Base-by-base conservation (phyloP, 2,797 vertebrate species). In the Cheirogaleus major region DNA sequence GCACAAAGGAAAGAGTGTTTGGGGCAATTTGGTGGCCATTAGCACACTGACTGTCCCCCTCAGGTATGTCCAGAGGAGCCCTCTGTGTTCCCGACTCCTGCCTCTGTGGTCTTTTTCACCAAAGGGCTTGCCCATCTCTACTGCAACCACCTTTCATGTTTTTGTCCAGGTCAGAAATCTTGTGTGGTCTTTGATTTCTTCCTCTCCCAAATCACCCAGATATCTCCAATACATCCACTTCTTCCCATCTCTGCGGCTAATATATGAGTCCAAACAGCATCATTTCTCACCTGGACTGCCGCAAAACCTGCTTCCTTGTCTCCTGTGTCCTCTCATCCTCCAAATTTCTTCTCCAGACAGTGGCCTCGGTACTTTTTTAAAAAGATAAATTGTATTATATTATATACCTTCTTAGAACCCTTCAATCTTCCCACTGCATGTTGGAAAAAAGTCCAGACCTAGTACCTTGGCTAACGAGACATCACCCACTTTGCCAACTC, bases 11-110 rank as follows among this genome's bases (percentile, higher is more conserved):
- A 35, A 59, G 91, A 27, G 25, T 10, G 0, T 18, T 55, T 55
- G 48, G 45, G 13, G 35, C 1, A 8, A 2, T 25, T 4, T n/a
- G 35, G 5, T n/a, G 35, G n/a, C 4, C 1, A 0, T 70, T 6
- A 48, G 32, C 32, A 13, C 7, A 17, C 4, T 2, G 69, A 41
- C 27, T 13, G 3, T 55, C n/a, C 45, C 0, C 3, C 59, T 12
- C 20, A 13, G 45, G 10, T 32, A 27, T 20, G 38, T 43, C 27
- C 11, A 57, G 48, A 35, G 48, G 18, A 48, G 12, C 32, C 48
- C 23, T 45, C 35, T 52, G 17, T 12, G 10, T 43, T 38, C 48
- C 81, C 35, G 13, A 76, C 17, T 22, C 20, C 25, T 22, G 15
- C 14, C 11, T 80, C 70, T 86, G 38, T 41, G 69, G n/a, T 25